phyloP scores from a whole-genome alignment of 2,113 vertebrate genomes.

The Myrmecobius fasciatus region DNA sequence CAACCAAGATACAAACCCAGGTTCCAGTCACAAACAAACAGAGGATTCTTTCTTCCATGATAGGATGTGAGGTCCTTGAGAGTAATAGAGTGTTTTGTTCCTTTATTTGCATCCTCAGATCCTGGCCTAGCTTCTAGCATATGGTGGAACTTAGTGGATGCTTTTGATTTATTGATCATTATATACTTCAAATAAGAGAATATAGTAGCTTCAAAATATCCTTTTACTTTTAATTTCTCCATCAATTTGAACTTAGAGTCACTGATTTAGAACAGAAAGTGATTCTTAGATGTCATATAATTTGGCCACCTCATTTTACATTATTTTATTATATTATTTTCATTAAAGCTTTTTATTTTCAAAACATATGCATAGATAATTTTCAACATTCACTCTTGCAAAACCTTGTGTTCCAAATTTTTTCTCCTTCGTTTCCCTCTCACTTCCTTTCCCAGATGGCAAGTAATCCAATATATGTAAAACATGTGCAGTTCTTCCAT shows the following conservation, averaged over 20 bases:
- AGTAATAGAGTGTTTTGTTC: not conserved
- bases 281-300: not conserved
- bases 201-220: not conserved
- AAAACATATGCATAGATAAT: no score
- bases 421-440: no score
- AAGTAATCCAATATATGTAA: no score
- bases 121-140: not conserved
- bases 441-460: no score
- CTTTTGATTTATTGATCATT: not conserved
- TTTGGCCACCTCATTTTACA: not conserved
- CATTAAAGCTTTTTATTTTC: no score
- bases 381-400: no score
- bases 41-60: not conserved
- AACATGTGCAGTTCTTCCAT: no score
- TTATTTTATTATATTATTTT: no score
- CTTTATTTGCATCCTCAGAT: not conserved
- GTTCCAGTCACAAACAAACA: not conserved
- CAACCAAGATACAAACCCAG: not conserved
- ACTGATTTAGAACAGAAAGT: not conserved
- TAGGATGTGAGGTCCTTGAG: not conserved
- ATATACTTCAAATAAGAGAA: not conserved
- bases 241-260: not conserved
- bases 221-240: constrained; percentile 43
- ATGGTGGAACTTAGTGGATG: not conserved
- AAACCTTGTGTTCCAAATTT: no score